Conservation (phyloP, 2,797 vertebrate genomes). For the Setipinna tenuifilis region DNA sequence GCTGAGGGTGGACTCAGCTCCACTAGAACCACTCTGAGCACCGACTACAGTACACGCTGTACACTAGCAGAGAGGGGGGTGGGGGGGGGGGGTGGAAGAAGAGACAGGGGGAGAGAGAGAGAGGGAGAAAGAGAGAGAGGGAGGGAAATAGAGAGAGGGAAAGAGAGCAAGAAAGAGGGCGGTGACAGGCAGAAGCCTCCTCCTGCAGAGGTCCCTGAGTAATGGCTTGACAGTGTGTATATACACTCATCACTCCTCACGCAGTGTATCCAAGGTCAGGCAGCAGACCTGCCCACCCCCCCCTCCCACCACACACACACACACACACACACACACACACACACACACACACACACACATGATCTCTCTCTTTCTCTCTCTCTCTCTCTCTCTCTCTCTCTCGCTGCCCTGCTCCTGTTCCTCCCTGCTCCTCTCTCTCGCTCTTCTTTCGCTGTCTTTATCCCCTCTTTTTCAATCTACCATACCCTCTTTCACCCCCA, state of each 20-base stretch:
- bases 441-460: neutral
- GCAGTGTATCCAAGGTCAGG: slow-evolving; percentile 45
- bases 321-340: too few relatives aligned
- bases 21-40: neutral
- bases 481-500: neutral
- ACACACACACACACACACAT: too few relatives aligned
- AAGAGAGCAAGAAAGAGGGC: neutral
- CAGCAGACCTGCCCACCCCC: slow-evolving; percentile 31
- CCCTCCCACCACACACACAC: too few relatives aligned
- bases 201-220: slow-evolving; percentile 47
- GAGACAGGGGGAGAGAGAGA: neutral
- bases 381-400: neutral
- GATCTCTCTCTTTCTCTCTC: neutral
- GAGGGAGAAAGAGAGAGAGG: neutral
- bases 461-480: slow-evolving; percentile 21
- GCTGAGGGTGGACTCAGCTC: neutral
- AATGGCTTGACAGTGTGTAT: slow-evolving; percentile 49
- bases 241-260: slow-evolving; percentile 50
- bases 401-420: neutral
- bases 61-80: neutral
- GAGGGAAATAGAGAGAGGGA: slow-evolving; percentile 11
- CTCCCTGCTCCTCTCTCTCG: neutral
- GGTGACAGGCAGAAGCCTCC: slow-evolving; percentile 21
- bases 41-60: neutral
- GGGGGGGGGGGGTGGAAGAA: too few relatives aligned